Evolutionary conservation across 2,113 vertebrate genomes (phyloP), one percentile per base, ranked within the genome.

Genomic region (Gasterosteus nipponicus): DNA sequence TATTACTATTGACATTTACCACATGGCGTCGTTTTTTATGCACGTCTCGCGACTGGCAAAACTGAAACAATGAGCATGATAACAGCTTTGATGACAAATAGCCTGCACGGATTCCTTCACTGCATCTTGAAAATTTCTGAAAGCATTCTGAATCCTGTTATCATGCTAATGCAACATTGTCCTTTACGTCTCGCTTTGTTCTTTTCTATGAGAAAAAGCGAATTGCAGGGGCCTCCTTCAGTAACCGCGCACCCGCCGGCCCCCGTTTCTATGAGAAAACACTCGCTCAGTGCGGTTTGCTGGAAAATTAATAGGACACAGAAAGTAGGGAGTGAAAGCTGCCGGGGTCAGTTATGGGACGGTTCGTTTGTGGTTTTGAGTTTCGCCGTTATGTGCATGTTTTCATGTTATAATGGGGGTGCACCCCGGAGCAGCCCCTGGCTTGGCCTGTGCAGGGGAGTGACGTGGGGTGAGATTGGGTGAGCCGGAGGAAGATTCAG

Each of bases 401-500:
- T 90, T 87, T 91, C 65, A 79, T 74, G 49, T 61, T 39, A 74
- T 72, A 86, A 83, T 74, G 56, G 72, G 44, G 69, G 60, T 35
- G 75, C 51, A 77, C 58, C 22, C 46, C 66, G 1, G 44, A 75
- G 83, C 62, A 62, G 78, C 81, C 81, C 77, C 83, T 73, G 57
- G 69, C 80, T 76, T 68, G 80, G 74, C 75, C 76, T 64, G 60
- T 49, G 74, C 80, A 53, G 54, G 60, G 82, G 80, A 79, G 73
- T 70, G 84, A 69, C 19, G 46, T 62, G 72, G 77, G 85, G 80
- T 70, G 78, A 90, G 81, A 47, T 84, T 84, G 89, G 87, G 82
- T 76, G 92, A 91, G 91, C 87, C 77, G 82, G 65, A 60, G 77
- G 88, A 92, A 89, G 90, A 90, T 92, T 94, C 91, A 91, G 92